Evolutionary conservation across 2,797 vertebrate species (phyloP).

Genomic region (Peromyscus aztecus): DNA sequence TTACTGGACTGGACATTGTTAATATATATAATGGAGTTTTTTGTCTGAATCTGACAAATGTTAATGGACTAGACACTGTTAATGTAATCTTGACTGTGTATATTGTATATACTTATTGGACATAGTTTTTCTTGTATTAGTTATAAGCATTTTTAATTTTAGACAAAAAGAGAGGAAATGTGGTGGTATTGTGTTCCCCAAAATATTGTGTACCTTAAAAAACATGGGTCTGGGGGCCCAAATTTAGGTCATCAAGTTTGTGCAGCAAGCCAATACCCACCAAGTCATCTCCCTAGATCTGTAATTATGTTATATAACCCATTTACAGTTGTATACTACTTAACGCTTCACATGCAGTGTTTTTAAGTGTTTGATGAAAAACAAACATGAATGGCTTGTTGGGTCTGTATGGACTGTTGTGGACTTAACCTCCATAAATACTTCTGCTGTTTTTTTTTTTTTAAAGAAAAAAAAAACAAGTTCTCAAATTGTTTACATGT

Average conservation of each 20-base stretch:
- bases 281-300: rapidly evolving
- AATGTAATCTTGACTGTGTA: too few relatives aligned
- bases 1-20: too few relatives aligned
- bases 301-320: neutral
- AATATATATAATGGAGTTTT: too few relatives aligned
- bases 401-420: neutral
- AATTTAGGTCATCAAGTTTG: neutral
- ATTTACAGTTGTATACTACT: neutral
- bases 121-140: too few relatives aligned
- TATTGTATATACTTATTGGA: too few relatives aligned
- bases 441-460: neutral
- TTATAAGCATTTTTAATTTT: too few relatives aligned
- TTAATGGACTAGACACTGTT: too few relatives aligned
- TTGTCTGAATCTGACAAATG: too few relatives aligned
- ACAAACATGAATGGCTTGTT: neutral
- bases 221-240: neutral
- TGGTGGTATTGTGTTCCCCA: too few relatives aligned
- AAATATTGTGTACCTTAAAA: too few relatives aligned
- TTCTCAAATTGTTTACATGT: neutral
- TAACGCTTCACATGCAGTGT: neutral
- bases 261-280: neutral
- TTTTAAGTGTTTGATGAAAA: neutral
- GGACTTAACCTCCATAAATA: neutral
- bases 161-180: too few relatives aligned
- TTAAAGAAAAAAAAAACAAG: neutral